A percentile compares a stretch with the other conserved stretches of the same genome.
Conservation (phyloP, 2,113 vertebrate genomes). For the Falco punctatus region DNA sequence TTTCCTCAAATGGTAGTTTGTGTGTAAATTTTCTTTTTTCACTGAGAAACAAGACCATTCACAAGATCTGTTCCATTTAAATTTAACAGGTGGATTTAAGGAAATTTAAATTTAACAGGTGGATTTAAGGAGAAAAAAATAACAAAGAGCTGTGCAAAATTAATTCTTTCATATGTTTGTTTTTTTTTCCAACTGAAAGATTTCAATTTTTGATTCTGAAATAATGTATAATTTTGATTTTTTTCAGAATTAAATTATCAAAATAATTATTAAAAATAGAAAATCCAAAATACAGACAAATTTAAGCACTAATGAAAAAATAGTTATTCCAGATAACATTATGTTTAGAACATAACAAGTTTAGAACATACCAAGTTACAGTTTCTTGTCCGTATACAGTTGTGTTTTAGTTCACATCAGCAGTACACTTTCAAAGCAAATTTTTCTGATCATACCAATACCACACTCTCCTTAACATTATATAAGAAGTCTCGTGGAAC, state of each 20-base stretch:
- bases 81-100: not conserved
- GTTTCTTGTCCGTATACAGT: too few species aligned
- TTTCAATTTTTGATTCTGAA: not conserved
- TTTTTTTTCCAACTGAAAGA: not conserved
- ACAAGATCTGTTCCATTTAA: not conserved
- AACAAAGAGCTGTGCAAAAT: not conserved
- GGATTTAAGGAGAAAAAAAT: not conserved
- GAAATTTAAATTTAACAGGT: not conserved
- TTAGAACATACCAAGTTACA: too few species aligned
- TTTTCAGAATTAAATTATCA: not conserved
- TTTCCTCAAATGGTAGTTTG: not conserved
- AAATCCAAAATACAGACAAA: not conserved
- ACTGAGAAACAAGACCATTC: not conserved
- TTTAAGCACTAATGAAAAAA: not conserved
- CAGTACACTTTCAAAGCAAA: not conserved
- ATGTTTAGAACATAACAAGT: not conserved
- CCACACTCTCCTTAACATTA: not conserved
- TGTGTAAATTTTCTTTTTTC: not conserved
- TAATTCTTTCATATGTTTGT: not conserved
- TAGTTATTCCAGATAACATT: not conserved
- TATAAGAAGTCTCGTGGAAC: accelerated
- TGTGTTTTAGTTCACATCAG: not conserved
- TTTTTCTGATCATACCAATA: not conserved
- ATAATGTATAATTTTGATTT: not conserved
- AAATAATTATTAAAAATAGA: not conserved